phyloP scores from a whole-genome alignment of 2,888 invertebrate genomes.

The Lithophane semibrunnea region DNA sequence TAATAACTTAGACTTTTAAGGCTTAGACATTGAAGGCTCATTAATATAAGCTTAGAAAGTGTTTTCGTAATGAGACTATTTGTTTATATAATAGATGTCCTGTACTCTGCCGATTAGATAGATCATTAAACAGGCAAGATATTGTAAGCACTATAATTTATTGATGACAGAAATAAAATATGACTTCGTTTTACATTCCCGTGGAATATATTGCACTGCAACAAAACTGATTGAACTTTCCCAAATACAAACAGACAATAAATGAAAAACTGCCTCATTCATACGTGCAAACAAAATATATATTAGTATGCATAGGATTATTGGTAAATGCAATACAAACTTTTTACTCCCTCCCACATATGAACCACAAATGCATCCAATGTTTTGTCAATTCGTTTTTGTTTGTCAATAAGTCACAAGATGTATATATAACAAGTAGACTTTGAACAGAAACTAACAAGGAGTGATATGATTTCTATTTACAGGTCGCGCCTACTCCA shows the following conservation, averaged over 20 bases:
- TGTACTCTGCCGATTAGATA: neutral
- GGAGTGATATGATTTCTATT: neutral
- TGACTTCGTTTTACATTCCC: neutral
- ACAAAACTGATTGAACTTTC: conserved; percentile 2
- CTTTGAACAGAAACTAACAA: neutral
- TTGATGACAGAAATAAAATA: neutral
- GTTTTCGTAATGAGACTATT: neutral
- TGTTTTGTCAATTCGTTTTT: conserved; percentile 1
- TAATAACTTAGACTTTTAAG: conserved; percentile 25
- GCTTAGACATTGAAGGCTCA: conserved; percentile 21
- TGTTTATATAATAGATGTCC: neutral
- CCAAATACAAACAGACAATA: neutral
- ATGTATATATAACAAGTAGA: neutral
- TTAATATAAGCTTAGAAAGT: conserved; percentile 13
- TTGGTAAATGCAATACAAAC: neutral
- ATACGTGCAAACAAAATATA: neutral
- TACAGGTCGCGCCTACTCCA: conserved; percentile 92
- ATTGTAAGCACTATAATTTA: neutral
- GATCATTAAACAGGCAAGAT: neutral
- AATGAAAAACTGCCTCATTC: neutral
- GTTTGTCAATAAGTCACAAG: neutral
- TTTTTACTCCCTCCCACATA: neutral
- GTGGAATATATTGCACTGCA: neutral
- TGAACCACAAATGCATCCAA: neutral
- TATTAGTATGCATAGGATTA: neutral